A percentile compares a stretch with the other conserved stretches of the same genome.
phyloP scores from a whole-genome alignment of 1,140 invertebrate species.

The Caenorhabditis inopinata region DNA sequence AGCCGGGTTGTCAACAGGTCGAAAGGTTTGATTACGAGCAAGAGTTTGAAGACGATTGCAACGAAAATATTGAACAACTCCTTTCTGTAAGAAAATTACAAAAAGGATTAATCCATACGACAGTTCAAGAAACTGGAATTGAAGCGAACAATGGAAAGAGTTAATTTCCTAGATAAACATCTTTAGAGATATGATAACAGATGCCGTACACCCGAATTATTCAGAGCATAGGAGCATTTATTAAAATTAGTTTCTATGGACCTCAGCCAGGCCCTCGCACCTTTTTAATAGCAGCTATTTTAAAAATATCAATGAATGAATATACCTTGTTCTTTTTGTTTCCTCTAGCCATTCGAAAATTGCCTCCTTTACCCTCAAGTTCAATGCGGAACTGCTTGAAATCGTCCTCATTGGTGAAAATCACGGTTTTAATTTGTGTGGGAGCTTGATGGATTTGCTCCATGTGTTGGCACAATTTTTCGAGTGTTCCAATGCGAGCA shows the following conservation, averaged over 20 bases:
- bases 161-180: no score
- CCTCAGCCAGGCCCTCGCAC: no score
- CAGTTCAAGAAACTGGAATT: no score
- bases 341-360: constrained; percentile 45
- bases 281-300: no score
- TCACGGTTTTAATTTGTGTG: constrained; percentile 37
- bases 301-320: no score
- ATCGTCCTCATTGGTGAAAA: constrained; percentile 23
- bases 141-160: no score
- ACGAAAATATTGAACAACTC: constrained; percentile 40
- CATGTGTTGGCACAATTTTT: constrained; percentile 43
- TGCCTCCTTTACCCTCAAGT: constrained; percentile 44
- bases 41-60: constrained; percentile 36
- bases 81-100: neutral
- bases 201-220: no score
- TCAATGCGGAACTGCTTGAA: constrained; percentile 40
- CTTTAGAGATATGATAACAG: no score
- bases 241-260: no score
- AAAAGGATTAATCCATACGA: no score
- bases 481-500: constrained; percentile 30
- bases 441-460: constrained; percentile 35
- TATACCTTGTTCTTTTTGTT: constrained; percentile 37
- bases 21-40: constrained; percentile 10
- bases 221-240: no score
- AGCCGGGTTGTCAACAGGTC: neutral